phyloP scores from a whole-genome alignment of 2,797 vertebrate genomes.

The Epinephelus coioides region DNA sequence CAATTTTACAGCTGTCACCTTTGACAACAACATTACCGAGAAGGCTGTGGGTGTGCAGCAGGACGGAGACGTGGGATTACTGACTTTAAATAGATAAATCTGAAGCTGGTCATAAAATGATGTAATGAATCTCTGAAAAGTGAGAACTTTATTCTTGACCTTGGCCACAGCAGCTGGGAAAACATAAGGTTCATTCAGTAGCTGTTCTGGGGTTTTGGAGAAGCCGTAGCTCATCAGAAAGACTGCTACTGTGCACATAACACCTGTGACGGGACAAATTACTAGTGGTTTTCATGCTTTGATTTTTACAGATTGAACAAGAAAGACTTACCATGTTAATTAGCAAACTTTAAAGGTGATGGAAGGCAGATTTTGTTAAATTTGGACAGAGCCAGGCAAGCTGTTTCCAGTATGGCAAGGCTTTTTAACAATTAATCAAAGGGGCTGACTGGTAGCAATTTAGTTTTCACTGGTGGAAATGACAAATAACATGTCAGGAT shows the following conservation, averaged over 20 bases:
- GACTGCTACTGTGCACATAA: background rate
- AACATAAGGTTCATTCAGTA: background rate
- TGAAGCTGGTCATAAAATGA: constrained; percentile 5
- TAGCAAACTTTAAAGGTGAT: background rate
- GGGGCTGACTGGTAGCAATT: no score
- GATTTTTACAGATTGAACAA: background rate
- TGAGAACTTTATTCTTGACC: constrained; percentile 11
- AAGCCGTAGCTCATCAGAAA: background rate
- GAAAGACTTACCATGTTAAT: background rate
- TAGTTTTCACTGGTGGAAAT: no score
- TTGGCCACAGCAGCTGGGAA: background rate
- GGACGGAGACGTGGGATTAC: background rate
- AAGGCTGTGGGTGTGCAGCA: constrained; percentile 5
- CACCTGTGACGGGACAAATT: background rate
- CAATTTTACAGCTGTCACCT: constrained; percentile 44
- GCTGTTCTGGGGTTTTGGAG: background rate
- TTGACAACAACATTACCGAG: constrained; percentile 35
- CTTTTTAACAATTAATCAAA: no score
- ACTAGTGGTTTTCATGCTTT: background rate
- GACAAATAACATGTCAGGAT: no score
- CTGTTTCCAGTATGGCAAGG: background rate
- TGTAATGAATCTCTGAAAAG: background rate
- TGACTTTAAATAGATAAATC: constrained; percentile 7
- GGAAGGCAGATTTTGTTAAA: background rate
- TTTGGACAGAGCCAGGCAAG: background rate